Percentiles rank a stretch among this genome's conserved stretches.
Conservation (phyloP, 1,140 invertebrate genomes). For the Protaetia brevitarsis region DNA sequence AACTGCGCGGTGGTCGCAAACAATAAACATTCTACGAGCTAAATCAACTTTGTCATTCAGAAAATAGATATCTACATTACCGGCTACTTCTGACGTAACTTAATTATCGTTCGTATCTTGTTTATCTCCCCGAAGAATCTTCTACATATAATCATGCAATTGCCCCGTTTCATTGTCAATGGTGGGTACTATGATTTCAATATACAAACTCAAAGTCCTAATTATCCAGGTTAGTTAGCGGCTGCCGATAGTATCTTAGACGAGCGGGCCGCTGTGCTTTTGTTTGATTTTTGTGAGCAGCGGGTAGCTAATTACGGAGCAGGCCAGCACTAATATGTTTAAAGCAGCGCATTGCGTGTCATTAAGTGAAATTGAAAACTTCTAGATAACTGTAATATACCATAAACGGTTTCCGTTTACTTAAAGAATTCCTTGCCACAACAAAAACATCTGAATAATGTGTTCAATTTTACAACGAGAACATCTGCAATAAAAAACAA, state of each 20-base stretch:
- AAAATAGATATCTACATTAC: constrained; percentile 5
- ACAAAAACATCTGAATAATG: too few relatives aligned
- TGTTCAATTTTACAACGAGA: too few relatives aligned
- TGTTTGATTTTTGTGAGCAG: constrained; percentile 22
- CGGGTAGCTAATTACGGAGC: constrained; percentile 15
- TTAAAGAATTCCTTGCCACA: too few relatives aligned
- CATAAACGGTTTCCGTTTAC: too few relatives aligned
- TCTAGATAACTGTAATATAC: too few relatives aligned
- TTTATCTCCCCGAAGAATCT: not conserved
- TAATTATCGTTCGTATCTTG: not conserved
- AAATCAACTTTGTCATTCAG: constrained; percentile 4
- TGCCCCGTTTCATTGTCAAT: constrained; percentile 12
- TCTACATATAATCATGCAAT: not conserved
- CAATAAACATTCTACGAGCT: not conserved
- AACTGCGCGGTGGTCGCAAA: not conserved
- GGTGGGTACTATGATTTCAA: constrained; percentile 5
- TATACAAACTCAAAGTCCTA: constrained; percentile 20
- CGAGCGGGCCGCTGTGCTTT: constrained; percentile 5
- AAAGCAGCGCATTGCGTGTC: not conserved
- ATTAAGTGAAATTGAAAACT: not conserved
- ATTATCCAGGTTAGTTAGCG: constrained; percentile 22
- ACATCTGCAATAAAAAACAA: too few relatives aligned
- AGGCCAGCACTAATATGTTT: constrained; percentile 1
- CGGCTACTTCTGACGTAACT: not conserved
- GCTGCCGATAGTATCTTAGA: constrained; percentile 2